Base-by-base conservation (phyloP, 2,113 vertebrate genomes). In the Pseudorasbora parva region DNA sequence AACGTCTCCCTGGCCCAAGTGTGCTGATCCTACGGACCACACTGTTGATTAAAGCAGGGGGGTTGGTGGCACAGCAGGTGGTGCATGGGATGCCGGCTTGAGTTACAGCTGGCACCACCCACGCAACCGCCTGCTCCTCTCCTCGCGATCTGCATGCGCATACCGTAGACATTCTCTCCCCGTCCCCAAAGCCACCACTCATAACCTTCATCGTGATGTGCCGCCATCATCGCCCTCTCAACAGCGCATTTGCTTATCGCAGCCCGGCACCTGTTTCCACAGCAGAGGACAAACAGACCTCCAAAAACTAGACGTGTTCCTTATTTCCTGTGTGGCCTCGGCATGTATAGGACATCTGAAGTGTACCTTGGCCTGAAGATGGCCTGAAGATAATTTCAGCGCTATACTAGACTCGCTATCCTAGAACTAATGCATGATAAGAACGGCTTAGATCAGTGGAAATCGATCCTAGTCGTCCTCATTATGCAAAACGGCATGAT, bases 51-150 rank as follows among this genome's bases (percentile, higher is more conserved):
- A 45, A 72, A 81, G 85, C 80, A 7, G 60, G 60, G n/a, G 59
- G 68, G n/a, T 80, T 45, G 11, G 60, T 71, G 45, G 73, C 76
- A 47, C 84, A 83, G 81, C 84, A 85, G 84, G 77, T 81, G 84
- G 71, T 86, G 81, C 77, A 83, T 62, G 69, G 69, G 21, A 81
- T 71, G n/a, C 73, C 64, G 66, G 84, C 72, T 77, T 82, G n/a
- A 81, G 60, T 77, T 82, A 85, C 80, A 82, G 73, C 64, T 66
- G 23, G 41, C 74, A 82, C 78, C 84, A 82, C 25, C 72, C 83
- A 74, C 69, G 19, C 71, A n/a, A 57, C 23, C 21, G 14, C 33
- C 54, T 43, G 37, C 56, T 30, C 54, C 45, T 51, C 45, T 68
- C 51, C 45, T 27, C 33, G 19, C 8, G 6, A 11, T 68, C 60